These are phyloP conservation scores for Pseudochirops cupreus DNA, from an alignment of 2,797 vertebrate species.

Conservation along the genomic window DNA sequence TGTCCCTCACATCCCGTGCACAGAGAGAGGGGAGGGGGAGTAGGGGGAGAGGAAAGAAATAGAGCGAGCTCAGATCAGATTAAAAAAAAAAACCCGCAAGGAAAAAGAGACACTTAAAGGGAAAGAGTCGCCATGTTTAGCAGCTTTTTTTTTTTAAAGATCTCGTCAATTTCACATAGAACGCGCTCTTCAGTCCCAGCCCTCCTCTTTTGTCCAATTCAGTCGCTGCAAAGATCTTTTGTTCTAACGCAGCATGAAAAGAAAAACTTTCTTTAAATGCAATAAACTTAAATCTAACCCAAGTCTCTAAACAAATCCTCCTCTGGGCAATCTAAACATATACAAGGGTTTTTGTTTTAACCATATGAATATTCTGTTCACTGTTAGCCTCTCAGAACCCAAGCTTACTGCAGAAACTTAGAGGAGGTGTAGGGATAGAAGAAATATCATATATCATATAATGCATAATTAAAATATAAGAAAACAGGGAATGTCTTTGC, in stretches of 20 bases:
- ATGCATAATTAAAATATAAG: constrained; percentile 86
- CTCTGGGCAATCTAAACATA: constrained; percentile 83
- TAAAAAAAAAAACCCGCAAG: constrained; percentile 59
- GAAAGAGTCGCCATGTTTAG: constrained; percentile 87
- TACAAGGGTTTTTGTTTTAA: constrained; percentile 84
- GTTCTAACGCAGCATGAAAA: constrained; percentile 90
- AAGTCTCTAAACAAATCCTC: constrained; percentile 87
- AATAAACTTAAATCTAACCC: constrained; percentile 87
- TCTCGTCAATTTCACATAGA: constrained; percentile 86
- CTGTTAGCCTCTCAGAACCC: constrained; percentile 82
- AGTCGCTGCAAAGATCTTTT: constrained; percentile 87
- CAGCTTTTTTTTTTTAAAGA: constrained; percentile 79
- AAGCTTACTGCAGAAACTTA: constrained; percentile 83
- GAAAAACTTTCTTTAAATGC: constrained; percentile 89
- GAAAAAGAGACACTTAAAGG: constrained; percentile 84
- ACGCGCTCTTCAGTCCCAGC: constrained; percentile 85
- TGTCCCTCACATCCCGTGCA: constrained; percentile 77
- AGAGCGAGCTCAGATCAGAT: constrained; percentile 81
- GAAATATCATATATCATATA: constrained; percentile 56
- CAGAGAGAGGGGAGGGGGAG: constrained; percentile 66
- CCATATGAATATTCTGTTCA: constrained; percentile 79
- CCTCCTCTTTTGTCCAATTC: constrained; percentile 88
- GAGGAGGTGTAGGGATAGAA: constrained; percentile 36
- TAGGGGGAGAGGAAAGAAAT: constrained; percentile 74
- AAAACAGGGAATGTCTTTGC: constrained; percentile 92